Base-by-base conservation (phyloP, 2,888 invertebrate genomes). In the Listrodromus nycthemerus region DNA sequence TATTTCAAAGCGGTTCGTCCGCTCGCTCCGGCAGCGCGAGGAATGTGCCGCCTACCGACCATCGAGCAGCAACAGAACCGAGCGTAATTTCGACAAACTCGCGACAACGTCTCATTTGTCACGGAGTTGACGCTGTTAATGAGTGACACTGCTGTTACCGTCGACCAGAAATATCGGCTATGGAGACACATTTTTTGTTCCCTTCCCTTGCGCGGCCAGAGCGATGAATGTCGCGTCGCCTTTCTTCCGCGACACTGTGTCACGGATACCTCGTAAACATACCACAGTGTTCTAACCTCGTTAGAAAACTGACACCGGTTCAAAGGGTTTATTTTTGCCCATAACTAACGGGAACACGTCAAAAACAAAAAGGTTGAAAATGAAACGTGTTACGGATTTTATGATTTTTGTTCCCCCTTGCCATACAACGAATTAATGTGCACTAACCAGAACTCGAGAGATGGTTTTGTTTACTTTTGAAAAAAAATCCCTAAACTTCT, bases 41-140 rank as follows among this genome's bases (percentile, higher is more conserved):
- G 91, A 92, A 91, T 91, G 91, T 85, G 86, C 86, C 87, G 87
- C 87, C 75, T 55, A 73, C 48, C 70, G 69, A 55, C 66, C 82
- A 65, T 77, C 78, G 41, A 79, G 55, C 70, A 75, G 48, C 67
- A 69, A 69, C 75, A 48, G 61, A 77, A 77, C 66, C 50, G 5
- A 71, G 87, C 92, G 92, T 91, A 91, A 93, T 93, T 93, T 93
- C 91, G 91, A 92, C 92, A 91, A 92, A 91, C 91, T 90, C 87
- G 89, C 89, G 92, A 92, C 93, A 92, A 92, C 91, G 89, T 91
- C 90, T 93, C 92, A 92, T 93, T 93, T 93, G 93, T 93, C 93
- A 92, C 88, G 87, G 81, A 84, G 85, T 89, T 90, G 91, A 89
- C 90, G 86, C 89, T 63, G 80, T 82, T 85, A 86, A 85, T 86